These are phyloP conservation scores for Ichneumoninae sp. DNA, from an alignment of 2,888 invertebrate genomes.

Conservation along the genomic window DNA sequence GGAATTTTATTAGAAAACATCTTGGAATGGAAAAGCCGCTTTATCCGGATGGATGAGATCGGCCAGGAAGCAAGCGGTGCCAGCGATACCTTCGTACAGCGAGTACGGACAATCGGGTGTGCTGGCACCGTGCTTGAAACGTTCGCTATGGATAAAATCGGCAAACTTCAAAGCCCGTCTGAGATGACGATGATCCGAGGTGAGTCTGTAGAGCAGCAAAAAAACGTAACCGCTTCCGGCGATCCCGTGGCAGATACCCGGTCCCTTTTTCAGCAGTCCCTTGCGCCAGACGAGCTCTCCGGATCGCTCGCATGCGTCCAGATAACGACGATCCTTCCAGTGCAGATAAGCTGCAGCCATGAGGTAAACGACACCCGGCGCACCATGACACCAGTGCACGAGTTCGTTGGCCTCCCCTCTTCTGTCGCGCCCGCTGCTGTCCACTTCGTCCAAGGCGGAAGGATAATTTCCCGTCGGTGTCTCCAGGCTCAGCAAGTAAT, in stretches of 20 bases:
- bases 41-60: slow-evolving; percentile 90
- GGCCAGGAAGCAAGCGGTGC: slow-evolving; percentile 92
- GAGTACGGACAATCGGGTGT: slow-evolving; percentile 93
- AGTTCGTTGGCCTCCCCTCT: slow-evolving; percentile 87
- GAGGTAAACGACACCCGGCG: slow-evolving; percentile 92
- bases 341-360: slow-evolving; percentile 92
- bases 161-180: slow-evolving; percentile 91
- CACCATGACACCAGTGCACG: slow-evolving; percentile 97
- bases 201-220: slow-evolving; percentile 90
- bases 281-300: slow-evolving; percentile 93
- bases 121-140: slow-evolving; percentile 89
- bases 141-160: slow-evolving; percentile 89
- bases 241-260: slow-evolving; percentile 95
- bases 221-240: slow-evolving; percentile 94
- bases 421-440: slow-evolving; percentile 82
- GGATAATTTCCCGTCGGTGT: slow-evolving; percentile 91
- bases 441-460: slow-evolving; percentile 90
- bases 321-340: slow-evolving; percentile 90
- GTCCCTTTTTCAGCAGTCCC: slow-evolving; percentile 94
- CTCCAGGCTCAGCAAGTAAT: slow-evolving; percentile 89
- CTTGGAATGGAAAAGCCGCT: slow-evolving; percentile 94
- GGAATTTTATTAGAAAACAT: slow-evolving; percentile 85
- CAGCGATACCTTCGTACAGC: slow-evolving; percentile 94
- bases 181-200: slow-evolving; percentile 89
- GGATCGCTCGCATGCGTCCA: slow-evolving; percentile 88